These are phyloP conservation scores for Campoplex nolae DNA, from an alignment of 2,888 invertebrate genomes.

Conservation along the genomic window DNA sequence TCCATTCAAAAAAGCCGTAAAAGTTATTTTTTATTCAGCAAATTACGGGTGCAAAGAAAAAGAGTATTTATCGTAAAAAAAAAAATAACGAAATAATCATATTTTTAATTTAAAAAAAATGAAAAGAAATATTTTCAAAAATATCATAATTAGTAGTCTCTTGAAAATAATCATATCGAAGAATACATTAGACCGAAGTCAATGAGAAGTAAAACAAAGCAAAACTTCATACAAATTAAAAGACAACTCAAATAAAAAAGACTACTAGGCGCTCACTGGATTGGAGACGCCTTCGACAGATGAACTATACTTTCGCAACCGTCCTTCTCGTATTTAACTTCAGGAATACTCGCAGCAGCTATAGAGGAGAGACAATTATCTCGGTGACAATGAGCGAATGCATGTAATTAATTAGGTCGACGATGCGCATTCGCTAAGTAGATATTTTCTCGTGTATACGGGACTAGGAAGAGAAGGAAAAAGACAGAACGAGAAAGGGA, in stretches of 20 bases:
- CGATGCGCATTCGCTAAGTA: conserved; percentile 60
- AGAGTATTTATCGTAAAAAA: not conserved
- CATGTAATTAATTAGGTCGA: conserved; percentile 68
- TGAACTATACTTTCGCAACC: not conserved
- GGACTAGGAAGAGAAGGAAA: conserved; percentile 14
- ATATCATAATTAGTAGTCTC: not conserved
- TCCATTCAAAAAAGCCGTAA: not conserved
- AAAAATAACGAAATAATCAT: not conserved
- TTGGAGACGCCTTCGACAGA: conserved; percentile 25
- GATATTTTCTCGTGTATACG: conserved; percentile 40
- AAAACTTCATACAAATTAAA: not conserved
- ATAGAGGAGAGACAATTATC: conserved; percentile 61
- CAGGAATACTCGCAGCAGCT: conserved; percentile 12
- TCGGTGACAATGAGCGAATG: conserved; percentile 66
- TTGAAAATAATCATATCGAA: not conserved
- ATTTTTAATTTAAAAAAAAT: too few species aligned
- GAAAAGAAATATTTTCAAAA: not conserved
- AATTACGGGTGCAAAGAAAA: not conserved
- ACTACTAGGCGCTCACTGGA: not conserved
- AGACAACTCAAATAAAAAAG: not conserved
- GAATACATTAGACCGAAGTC: too few species aligned
- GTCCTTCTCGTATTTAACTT: conserved; percentile 40
- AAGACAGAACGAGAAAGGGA: conserved; percentile 15
- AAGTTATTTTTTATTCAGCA: not conserved
- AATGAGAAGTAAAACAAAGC: not conserved